Evolutionary conservation across 1,140 invertebrate genomes (phyloP).

Genomic region (Pararge aegeria): DNA sequence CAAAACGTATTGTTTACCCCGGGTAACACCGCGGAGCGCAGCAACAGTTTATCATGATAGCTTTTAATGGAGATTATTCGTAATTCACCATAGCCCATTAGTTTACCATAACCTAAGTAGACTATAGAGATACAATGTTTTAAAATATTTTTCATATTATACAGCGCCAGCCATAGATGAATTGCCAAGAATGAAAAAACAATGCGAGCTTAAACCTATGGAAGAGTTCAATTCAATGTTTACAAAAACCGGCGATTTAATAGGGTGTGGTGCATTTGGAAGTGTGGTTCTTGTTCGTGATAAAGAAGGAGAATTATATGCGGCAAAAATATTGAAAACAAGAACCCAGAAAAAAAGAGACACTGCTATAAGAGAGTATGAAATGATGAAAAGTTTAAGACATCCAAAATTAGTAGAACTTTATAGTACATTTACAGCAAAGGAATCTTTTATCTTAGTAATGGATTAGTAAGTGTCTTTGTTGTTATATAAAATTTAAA

Average conservation of each 20-base stretch:
- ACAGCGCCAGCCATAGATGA: slow-evolving; percentile 21
- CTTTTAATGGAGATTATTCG: too few relatives aligned
- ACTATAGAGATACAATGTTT: too few relatives aligned
- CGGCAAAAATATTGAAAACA: slow-evolving; percentile 95
- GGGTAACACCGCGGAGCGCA: too few relatives aligned
- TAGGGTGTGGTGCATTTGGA: slow-evolving; percentile 92
- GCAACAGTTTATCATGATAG: too few relatives aligned
- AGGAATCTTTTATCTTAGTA: slow-evolving; percentile 93
- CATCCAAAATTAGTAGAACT: slow-evolving; percentile 95
- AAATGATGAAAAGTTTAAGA: slow-evolving; percentile 93
- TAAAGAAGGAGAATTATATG: slow-evolving; percentile 84
- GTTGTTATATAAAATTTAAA: background rate
- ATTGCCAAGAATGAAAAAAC: slow-evolving; percentile 9
- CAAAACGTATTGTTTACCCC: too few relatives aligned
- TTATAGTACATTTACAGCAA: slow-evolving; percentile 91
- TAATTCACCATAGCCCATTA: too few relatives aligned
- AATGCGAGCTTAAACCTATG: slow-evolving; percentile 27
- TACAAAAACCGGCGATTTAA: slow-evolving; percentile 80
- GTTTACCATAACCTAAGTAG: too few relatives aligned
- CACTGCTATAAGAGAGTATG: slow-evolving; percentile 91
- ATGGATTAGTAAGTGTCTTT: slow-evolving; percentile 93
- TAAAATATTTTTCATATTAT: slow-evolving; percentile 1
- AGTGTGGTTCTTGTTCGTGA: slow-evolving; percentile 88
- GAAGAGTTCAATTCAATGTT: slow-evolving; percentile 27
- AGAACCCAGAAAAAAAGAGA: slow-evolving; percentile 90